Evolutionary conservation across 2,113 vertebrate genomes (phyloP), one percentile per base, ranked within the genome.

Genomic region (Takifugu flavidus): DNA sequence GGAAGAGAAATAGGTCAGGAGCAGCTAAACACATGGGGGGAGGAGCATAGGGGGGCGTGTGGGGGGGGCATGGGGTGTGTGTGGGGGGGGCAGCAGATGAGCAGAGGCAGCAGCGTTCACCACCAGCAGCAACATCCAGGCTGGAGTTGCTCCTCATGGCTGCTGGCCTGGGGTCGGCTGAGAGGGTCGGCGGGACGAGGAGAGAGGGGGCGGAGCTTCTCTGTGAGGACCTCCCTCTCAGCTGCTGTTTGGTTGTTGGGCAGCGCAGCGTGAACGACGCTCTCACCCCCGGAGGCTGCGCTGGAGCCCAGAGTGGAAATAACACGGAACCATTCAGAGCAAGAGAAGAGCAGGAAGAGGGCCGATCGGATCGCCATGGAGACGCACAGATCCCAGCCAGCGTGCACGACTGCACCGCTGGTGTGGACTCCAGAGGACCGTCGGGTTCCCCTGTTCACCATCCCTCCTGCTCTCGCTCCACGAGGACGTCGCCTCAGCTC

Each of bases 1-100:
- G 77, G 66, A 78, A 65, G 67, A 70, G 87, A 91, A 91, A 66
- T 90, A 70, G 89, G 90, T 91, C 89, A 90, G 65, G 61, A 76
- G 66, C 77, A 79, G 80, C 77, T 88, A 65, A 78, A 81, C 14
- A 56, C 50, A 47, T 15, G 53, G 56, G 44, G 64, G 20, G 46
- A 46, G 28, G 67, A 20, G 59, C 27, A 7, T 15, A 56, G 0
- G 65, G 25, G 11, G 10, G 27, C 26, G 53, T 4, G 27, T 61
- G 42, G 55, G 39, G 49, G 62, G 61, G 29, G 15, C 46, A 67
- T 20, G 57, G 10, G 65, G 62, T 50, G 20, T 43, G 58, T 62
- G 20, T 20, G 20, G 20, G 63, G 10, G 66, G 65, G 66, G 65
- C 62, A 45, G 46, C 70, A 43, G 67, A 60, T 20, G 47, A 55